These are phyloP conservation scores for Carlito syrichta DNA, from an alignment of 2,113 vertebrate genomes.

Conservation along the genomic window DNA sequence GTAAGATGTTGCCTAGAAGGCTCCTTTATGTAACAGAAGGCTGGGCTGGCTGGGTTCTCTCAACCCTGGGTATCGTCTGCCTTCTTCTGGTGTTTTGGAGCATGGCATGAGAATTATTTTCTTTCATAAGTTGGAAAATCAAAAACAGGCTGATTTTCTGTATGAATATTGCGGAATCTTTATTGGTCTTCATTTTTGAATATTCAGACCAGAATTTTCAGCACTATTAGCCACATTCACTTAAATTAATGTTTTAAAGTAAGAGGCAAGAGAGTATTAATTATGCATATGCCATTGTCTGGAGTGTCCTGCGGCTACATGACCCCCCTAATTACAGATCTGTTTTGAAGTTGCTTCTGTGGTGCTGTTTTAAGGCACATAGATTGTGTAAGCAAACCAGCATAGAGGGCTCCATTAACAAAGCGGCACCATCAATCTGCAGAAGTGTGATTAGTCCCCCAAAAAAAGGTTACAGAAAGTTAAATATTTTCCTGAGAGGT, in stretches of 20 bases:
- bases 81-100: constrained; percentile 64
- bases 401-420: not conserved
- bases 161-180: not conserved
- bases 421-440: not conserved
- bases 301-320: not conserved
- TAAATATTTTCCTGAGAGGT: not conserved
- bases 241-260: not conserved
- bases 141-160: not conserved
- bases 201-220: not conserved
- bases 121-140: not conserved
- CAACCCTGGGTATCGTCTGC: constrained; percentile 38
- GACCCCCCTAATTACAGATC: not conserved
- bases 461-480: not conserved
- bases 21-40: constrained; percentile 53
- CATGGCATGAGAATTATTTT: constrained; percentile 25
- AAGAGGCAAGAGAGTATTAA: not conserved
- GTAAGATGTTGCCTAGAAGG: not conserved
- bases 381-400: not conserved
- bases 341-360: not conserved
- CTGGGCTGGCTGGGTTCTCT: not conserved
- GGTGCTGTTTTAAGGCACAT: not conserved
- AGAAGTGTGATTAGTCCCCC: not conserved
- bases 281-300: not conserved
- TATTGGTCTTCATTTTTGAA: not conserved
- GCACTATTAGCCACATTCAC: not conserved